Evolutionary conservation across 2,797 vertebrate species (phyloP).

Genomic region (Buphagus erythrorhynchus): DNA sequence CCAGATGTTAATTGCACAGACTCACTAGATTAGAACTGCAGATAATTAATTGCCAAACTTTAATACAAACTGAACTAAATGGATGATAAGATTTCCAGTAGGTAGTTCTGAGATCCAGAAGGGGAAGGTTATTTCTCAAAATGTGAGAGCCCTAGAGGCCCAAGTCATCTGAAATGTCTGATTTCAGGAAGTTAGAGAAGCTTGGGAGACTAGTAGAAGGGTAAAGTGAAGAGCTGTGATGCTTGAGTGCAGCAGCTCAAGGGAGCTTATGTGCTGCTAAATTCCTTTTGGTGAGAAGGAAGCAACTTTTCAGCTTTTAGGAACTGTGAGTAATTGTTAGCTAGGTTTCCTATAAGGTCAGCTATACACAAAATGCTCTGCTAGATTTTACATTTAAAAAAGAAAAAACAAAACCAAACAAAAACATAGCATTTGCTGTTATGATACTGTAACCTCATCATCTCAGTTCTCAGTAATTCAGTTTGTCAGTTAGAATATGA

Average conservation of each 20-base stretch:
- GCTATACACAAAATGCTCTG: slow-evolving; percentile 1
- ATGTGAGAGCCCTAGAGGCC: slow-evolving; percentile 14
- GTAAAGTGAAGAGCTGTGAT: neutral
- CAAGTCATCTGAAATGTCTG: slow-evolving; percentile 57
- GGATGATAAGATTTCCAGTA: slow-evolving; percentile 69
- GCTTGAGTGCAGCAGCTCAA: neutral
- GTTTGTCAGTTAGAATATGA: slow-evolving; percentile 1
- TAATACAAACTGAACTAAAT: slow-evolving; percentile 68
- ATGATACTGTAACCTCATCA: slow-evolving; percentile 14
- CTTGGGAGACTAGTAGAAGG: neutral
- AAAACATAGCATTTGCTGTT: neutral
- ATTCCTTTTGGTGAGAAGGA: neutral
- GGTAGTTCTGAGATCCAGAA: slow-evolving; percentile 50
- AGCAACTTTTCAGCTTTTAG: slow-evolving; percentile 1
- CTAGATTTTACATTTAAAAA: neutral
- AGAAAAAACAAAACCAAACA: neutral
- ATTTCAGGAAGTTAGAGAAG: slow-evolving; percentile 29
- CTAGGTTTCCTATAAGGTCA: slow-evolving; percentile 21
- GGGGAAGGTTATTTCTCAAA: slow-evolving; percentile 59
- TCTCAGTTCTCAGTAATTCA: neutral
- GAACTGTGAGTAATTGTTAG: neutral
- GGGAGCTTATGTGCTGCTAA: neutral
- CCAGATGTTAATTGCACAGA: slow-evolving; percentile 74
- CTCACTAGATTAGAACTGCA: slow-evolving; percentile 77
- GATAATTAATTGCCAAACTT: slow-evolving; percentile 80